Percentiles rank a stretch among this genome's conserved stretches.
Conservation (phyloP, 1,140 invertebrate genomes). For the Lerema accius region DNA sequence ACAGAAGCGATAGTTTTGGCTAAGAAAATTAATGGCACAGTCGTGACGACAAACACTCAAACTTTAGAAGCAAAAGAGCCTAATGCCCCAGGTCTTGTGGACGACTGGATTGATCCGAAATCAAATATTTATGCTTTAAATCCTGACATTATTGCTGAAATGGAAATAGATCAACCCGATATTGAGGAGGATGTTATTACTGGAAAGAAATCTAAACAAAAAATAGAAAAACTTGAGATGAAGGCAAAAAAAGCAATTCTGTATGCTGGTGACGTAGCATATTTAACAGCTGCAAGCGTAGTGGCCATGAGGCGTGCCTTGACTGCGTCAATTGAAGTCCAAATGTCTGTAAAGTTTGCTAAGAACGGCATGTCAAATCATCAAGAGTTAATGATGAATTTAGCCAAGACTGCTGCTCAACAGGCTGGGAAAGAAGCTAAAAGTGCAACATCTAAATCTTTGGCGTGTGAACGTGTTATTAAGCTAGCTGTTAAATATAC, state of each 20-base stretch:
- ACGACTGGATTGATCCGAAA: conserved; percentile 66
- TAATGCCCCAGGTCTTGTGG: conserved; percentile 55
- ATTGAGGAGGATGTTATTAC: conserved; percentile 57
- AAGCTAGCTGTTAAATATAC: conserved; percentile 74
- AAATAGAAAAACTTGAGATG: conserved; percentile 63
- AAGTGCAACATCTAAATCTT: conserved; percentile 68
- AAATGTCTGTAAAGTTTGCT: conserved; percentile 73
- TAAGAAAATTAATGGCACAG: conserved; percentile 59
- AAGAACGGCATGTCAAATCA: conserved; percentile 77
- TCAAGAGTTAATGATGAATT: conserved; percentile 77
- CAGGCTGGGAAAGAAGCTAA: conserved; percentile 77
- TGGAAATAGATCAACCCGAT: conserved; percentile 69
- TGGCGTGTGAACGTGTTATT: conserved; percentile 69
- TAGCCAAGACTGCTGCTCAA: conserved; percentile 74
- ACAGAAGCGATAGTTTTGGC: conserved; percentile 59
- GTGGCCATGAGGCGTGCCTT: conserved; percentile 72
- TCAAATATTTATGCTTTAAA: conserved; percentile 57
- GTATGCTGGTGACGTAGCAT: conserved; percentile 74
- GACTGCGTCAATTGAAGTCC: conserved; percentile 74
- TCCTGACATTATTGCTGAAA: conserved; percentile 65
- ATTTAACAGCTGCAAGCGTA: conserved; percentile 72
- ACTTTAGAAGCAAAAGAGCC: conserved; percentile 58
- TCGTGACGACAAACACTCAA: conserved; percentile 48
- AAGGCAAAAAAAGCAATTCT: conserved; percentile 76
- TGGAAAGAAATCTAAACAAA: conserved; percentile 67